Evolutionary conservation across 2,113 vertebrate species (phyloP).

Genomic region (Corythoichthys haematopterus): DNA sequence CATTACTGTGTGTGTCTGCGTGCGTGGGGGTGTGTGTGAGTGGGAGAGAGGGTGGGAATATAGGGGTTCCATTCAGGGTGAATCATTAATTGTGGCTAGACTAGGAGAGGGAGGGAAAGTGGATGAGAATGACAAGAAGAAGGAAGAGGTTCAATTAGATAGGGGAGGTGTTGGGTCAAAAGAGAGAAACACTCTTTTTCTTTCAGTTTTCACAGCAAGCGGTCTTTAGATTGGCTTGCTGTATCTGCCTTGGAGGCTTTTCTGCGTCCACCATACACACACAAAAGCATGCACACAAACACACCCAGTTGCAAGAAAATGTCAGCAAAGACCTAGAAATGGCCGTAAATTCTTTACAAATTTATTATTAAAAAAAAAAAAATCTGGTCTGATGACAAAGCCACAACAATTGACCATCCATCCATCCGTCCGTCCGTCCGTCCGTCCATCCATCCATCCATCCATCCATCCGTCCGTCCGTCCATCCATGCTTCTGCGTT

Average conservation of each 20-base stretch:
- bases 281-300: constrained; percentile 17
- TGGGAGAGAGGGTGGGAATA: constrained; percentile 33
- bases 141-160: constrained; percentile 36
- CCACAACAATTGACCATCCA: too few species aligned
- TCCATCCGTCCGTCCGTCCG: too few species aligned
- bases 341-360: too few species aligned
- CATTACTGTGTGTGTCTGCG: constrained; percentile 11
- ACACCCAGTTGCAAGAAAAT: neutral
- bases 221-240: constrained; percentile 60
- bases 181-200: constrained; percentile 55
- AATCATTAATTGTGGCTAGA: constrained; percentile 61
- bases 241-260: constrained; percentile 66
- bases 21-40: neutral
- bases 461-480: too few species aligned
- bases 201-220: constrained; percentile 51
- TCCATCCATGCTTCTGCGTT: too few species aligned
- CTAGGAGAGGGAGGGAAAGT: constrained; percentile 18
- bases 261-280: constrained; percentile 47
- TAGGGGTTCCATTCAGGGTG: constrained; percentile 56
- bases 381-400: too few species aligned
- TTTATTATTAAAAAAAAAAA: too few species aligned
- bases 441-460: too few species aligned
- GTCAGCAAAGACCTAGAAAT: too few species aligned
- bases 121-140: constrained; percentile 41
- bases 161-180: neutral